Evolutionary conservation across 92 coral and sea anemone species (phyloP), one percentile per base, ranked within the genome.

Genomic region (Epizoanthus stellaris): DNA sequence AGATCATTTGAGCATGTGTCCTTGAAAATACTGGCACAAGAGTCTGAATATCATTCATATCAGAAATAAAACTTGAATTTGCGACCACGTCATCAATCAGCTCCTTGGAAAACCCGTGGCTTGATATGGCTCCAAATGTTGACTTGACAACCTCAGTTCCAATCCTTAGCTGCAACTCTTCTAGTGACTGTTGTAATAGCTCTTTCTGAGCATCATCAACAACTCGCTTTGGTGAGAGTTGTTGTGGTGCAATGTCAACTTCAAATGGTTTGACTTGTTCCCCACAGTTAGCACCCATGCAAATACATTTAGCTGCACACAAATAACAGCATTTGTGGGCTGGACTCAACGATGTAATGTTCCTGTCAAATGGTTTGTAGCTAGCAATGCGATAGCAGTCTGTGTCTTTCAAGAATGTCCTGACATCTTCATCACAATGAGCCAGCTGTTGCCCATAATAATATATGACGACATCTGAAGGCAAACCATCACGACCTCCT

Each of bases 401-500:
- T 47, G 63, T 81, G 16, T 47, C 14, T 62, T 90, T 90, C 69
- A 90, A 84, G 69, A 90, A 82, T 6, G 63, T 71, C 17, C 76
- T 75, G 1, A 90, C 77, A 67, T 87, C 90, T 67, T 82, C 85
- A 1, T 89, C 87, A 74, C 90, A 86, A 59, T 90, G 91, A 25
- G 91, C 64, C 17, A 90, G 52, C 62, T 90, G 88, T 67, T 87
- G 91, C 21, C 93, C 93, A 84, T 87, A 84, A 57, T 62, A 84
- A 53, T 76, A 65, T 8, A 79, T 1, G 6, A 70, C 40, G 7
- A 85, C 86, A 77, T 87, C 80, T 76, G 89, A 83, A 2, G 52
- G 77, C 68, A 70, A 73, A 4, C 93, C 89, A 91, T 87, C 87
- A 65, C 91, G 75, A 20, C 91, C 93, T 19, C 76, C 93, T 63